phyloP scores from a whole-genome alignment of 2,113 vertebrate species.

The Onychorhynchus coronatus region DNA sequence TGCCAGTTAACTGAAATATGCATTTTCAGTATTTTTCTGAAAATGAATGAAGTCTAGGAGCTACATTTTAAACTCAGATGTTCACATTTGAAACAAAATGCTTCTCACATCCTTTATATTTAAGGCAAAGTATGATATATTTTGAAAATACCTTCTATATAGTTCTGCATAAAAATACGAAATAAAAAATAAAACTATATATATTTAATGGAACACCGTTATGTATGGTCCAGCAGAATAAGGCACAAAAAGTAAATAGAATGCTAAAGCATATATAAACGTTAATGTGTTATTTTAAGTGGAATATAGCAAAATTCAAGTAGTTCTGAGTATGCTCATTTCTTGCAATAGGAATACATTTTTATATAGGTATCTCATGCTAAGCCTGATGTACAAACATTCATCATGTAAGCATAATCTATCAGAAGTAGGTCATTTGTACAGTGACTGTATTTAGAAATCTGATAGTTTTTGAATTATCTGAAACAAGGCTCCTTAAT shows the following conservation, averaged over 20 bases:
- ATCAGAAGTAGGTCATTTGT: not conserved
- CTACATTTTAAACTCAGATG: not conserved
- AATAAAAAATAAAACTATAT: constrained; percentile 63
- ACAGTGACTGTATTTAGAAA: not conserved
- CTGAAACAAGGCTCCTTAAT: not conserved
- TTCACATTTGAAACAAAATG: constrained; percentile 57
- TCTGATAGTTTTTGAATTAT: not conserved
- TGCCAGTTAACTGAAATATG: constrained; percentile 23
- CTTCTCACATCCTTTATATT: constrained; percentile 45
- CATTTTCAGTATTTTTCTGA: constrained; percentile 45
- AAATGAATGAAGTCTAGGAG: constrained; percentile 33
- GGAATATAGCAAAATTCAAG: constrained; percentile 64
- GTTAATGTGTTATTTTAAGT: constrained; percentile 50
- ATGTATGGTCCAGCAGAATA: constrained; percentile 63
- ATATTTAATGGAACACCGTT: constrained; percentile 53
- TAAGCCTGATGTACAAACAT: constrained; percentile 24
- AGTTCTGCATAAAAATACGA: constrained; percentile 69
- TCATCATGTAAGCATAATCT: not conserved
- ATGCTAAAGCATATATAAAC: constrained; percentile 61
- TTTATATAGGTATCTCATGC: constrained; percentile 44
- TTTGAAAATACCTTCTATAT: constrained; percentile 61
- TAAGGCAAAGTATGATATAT: constrained; percentile 65
- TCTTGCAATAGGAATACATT: constrained; percentile 29
- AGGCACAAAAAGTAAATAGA: constrained; percentile 68
- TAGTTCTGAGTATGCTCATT: constrained; percentile 54